phyloP scores from a whole-genome alignment of 2,888 invertebrate genomes.

The Caenorhabditis angaria region DNA sequence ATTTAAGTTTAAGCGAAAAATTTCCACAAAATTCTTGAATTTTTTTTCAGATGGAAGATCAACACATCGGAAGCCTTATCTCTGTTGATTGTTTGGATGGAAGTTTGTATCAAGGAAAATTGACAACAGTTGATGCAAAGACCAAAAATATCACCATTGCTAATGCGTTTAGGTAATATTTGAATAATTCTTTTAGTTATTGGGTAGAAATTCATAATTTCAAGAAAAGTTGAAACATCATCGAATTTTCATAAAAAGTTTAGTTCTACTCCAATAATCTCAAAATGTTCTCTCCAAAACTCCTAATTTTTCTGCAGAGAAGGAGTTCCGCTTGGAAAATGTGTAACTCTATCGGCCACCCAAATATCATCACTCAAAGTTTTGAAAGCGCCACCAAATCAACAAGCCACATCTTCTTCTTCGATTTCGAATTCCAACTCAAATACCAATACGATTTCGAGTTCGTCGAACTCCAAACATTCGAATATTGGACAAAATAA shows the following conservation, averaged over 20 bases:
- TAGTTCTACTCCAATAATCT: too few species aligned
- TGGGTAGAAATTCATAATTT: too few species aligned
- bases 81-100: slow-evolving; percentile 51
- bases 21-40: not conserved
- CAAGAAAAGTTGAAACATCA: too few species aligned
- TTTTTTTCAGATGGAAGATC: slow-evolving; percentile 29
- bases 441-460: too few species aligned
- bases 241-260: too few species aligned
- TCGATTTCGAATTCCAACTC: too few species aligned
- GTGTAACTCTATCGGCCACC: not conserved
- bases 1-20: not conserved
- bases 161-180: slow-evolving; percentile 45
- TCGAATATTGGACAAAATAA: too few species aligned
- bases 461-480: not conserved
- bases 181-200: too few species aligned
- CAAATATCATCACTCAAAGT: slow-evolving; percentile 13
- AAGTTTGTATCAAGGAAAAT: slow-evolving; percentile 50
- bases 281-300: too few species aligned
- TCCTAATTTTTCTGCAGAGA: slow-evolving; percentile 7
- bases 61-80: slow-evolving; percentile 54
- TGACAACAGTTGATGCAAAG: slow-evolving; percentile 36
- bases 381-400: slow-evolving; percentile 14
- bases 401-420: too few species aligned
- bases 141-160: slow-evolving; percentile 36
- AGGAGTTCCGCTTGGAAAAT: slow-evolving; percentile 13